Percentiles rank a stretch among this genome's conserved stretches.
These are phyloP conservation scores for Coremacera marginata DNA, from an alignment of 2,888 invertebrate genomes.

Conservation along the genomic window DNA sequence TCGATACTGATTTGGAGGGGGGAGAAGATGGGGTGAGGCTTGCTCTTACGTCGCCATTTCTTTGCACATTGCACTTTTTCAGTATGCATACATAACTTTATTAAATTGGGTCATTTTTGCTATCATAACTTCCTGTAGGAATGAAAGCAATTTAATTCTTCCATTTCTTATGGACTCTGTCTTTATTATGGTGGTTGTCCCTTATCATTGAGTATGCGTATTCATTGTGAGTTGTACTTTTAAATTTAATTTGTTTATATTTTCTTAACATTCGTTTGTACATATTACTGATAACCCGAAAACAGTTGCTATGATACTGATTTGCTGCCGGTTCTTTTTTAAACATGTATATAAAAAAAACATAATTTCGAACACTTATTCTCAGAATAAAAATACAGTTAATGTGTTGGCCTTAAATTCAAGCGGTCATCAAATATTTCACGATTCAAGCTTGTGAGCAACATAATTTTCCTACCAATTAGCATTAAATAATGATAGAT, in stretches of 20 bases:
- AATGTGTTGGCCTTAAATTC: constrained; percentile 12
- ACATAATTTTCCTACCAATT: too few species aligned
- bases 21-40: not conserved
- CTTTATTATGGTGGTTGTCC: not conserved
- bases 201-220: not conserved
- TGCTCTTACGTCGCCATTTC: too few species aligned
- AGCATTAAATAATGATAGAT: too few species aligned
- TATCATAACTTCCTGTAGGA: constrained; percentile 62
- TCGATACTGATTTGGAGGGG: not conserved
- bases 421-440: not conserved
- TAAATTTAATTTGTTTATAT: constrained; percentile 19
- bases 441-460: not conserved
- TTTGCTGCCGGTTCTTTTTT: constrained; percentile 9
- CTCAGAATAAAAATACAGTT: not conserved
- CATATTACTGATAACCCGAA: constrained; percentile 19
- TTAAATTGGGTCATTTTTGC: constrained; percentile 63
- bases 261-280: constrained; percentile 29
- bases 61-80: not conserved
- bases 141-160: constrained; percentile 47
- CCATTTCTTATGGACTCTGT: constrained; percentile 27
- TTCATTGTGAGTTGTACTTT: not conserved
- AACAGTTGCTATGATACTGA: constrained; percentile 38
- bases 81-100: constrained; percentile 53
- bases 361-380: not conserved
- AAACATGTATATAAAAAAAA: not conserved